Conservation (phyloP, 1,140 invertebrate species). For the Arion vulgaris region DNA sequence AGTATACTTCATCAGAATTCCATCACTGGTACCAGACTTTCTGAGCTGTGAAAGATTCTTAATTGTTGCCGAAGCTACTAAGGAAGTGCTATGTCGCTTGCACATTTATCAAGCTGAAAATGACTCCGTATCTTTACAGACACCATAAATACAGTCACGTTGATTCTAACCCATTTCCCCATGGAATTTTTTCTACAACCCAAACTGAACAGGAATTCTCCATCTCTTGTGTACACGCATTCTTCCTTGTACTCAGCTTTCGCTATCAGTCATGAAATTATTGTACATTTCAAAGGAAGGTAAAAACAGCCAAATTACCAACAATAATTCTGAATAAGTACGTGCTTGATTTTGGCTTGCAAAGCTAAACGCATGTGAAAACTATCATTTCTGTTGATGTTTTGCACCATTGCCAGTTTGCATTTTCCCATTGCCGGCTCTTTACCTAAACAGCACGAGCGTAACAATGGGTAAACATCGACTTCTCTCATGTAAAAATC, state of each 20-base stretch:
- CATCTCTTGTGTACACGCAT: too few species aligned
- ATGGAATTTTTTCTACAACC: background rate
- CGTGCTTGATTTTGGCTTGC: background rate
- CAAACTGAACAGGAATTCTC: too few species aligned
- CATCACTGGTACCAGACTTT: too few species aligned
- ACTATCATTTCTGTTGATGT: constrained; percentile 1
- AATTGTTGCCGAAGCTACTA: too few species aligned
- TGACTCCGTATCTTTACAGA: too few species aligned
- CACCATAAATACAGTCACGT: too few species aligned
- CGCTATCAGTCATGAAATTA: background rate
- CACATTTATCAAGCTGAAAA: too few species aligned
- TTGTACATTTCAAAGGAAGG: background rate
- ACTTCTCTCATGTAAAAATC: constrained; percentile 17
- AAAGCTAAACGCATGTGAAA: constrained; percentile 31
- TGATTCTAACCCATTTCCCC: too few species aligned
- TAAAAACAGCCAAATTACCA: background rate
- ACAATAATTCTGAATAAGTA: background rate
- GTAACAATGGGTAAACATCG: background rate
- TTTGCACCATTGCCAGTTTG: constrained; percentile 13
- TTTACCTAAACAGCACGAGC: constrained; percentile 1
- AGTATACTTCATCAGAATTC: too few species aligned
- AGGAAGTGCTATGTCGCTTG: too few species aligned
- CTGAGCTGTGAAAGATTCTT: too few species aligned
- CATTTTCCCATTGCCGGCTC: background rate
- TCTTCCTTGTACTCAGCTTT: too few species aligned